A percentile compares a stretch with the other conserved stretches of the same genome.
Conservation (phyloP, 2,797 vertebrate genomes). For the Alcedo atthis region DNA sequence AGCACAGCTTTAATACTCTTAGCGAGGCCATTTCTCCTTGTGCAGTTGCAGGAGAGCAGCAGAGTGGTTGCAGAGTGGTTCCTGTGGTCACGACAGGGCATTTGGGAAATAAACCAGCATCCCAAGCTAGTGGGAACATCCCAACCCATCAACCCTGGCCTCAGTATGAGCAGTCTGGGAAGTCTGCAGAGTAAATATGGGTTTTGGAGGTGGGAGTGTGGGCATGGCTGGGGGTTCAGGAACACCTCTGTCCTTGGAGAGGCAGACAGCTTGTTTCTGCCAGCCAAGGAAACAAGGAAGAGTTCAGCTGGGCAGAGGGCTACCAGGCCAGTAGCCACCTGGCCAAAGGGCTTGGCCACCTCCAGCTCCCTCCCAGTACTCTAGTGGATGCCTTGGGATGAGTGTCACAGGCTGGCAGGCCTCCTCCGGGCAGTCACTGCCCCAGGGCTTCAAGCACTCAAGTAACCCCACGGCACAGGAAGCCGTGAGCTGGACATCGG, state of each 20-base stretch:
- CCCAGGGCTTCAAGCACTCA: fast-evolving
- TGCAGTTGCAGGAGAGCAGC: fast-evolving
- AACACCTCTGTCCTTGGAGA: neutral
- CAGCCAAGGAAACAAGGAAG: neutral
- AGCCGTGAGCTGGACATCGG: neutral
- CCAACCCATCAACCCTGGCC: neutral
- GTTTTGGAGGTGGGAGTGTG: neutral
- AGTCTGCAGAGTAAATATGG: neutral
- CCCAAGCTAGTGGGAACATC: neutral
- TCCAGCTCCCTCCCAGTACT: neutral
- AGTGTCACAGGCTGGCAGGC: neutral
- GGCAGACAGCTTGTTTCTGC: neutral
- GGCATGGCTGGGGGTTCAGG: neutral
- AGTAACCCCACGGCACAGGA: neutral
- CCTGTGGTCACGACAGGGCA: fast-evolving
- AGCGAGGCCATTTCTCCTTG: fast-evolving
- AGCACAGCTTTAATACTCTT: neutral
- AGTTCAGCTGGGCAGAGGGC: neutral
- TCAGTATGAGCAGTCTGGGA: neutral
- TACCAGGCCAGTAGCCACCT: neutral
- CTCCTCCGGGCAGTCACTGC: neutral
- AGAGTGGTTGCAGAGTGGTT: neutral
- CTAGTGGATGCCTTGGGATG: fast-evolving
- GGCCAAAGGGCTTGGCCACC: neutral
- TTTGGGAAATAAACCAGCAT: neutral